A percentile compares a stretch with the other conserved stretches of the same genome.
These are phyloP conservation scores for Polietes domitor DNA, from an alignment of 2,888 invertebrate species.

Conservation along the genomic window DNA sequence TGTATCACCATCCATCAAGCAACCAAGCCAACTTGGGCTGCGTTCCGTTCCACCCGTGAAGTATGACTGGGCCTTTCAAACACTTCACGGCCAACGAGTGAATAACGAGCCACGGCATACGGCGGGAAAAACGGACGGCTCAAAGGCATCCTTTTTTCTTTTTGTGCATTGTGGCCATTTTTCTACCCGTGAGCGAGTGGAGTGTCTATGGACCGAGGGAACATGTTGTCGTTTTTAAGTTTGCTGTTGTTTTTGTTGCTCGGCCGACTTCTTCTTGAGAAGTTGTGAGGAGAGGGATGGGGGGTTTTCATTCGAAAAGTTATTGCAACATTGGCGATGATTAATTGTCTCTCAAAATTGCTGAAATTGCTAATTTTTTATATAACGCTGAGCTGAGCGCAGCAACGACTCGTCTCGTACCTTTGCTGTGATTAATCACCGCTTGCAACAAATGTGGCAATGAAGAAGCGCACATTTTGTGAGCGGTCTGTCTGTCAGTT, in stretches of 20 bases:
- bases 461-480: conserved; percentile 64
- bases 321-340: conserved; percentile 73
- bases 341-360: conserved; percentile 81
- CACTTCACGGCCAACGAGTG: conserved; percentile 40
- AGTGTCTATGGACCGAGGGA: conserved; percentile 13
- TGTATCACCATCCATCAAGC: conserved; percentile 31
- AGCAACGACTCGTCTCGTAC: conserved; percentile 34
- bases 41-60: background rate
- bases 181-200: background rate
- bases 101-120: background rate
- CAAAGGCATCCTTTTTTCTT: conserved; percentile 53
- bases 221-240: conserved; percentile 38
- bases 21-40: too few relatives aligned
- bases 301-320: conserved; percentile 66
- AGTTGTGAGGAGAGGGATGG: conserved; percentile 56
- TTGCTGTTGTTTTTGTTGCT: conserved; percentile 27
- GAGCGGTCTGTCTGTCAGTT: conserved; percentile 57
- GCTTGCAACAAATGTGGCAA: conserved; percentile 60
- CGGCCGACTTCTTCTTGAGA: too few relatives aligned
- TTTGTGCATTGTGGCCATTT: background rate
- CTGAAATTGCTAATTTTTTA: conserved; percentile 81
- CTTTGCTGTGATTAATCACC: conserved; percentile 65
- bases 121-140: conserved; percentile 35
- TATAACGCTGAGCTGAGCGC: conserved; percentile 61
- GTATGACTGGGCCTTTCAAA: conserved; percentile 60